Conservation (phyloP, 2,113 vertebrate genomes). For the Rhabdornis inornatus region DNA sequence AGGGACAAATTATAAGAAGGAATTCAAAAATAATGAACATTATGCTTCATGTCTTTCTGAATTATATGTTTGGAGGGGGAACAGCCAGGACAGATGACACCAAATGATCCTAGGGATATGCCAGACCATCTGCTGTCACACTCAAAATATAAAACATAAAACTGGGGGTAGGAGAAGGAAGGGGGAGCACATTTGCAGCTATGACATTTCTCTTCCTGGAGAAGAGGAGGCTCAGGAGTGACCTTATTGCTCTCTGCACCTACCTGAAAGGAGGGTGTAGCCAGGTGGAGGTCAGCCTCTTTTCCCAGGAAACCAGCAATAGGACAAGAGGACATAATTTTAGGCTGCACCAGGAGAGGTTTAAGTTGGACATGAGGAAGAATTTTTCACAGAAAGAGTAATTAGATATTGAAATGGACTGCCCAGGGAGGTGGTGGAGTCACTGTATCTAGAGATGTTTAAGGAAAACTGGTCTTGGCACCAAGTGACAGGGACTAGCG, state of each 20-base stretch:
- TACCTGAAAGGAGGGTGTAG: neutral
- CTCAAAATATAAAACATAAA: neutral
- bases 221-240: neutral
- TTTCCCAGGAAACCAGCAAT: neutral
- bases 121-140: neutral
- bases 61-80: neutral
- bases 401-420: neutral
- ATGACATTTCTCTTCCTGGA: neutral
- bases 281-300: neutral
- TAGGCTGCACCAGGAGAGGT: neutral
- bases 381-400: neutral
- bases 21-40: neutral
- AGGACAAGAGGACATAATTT: neutral
- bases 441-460: too few species aligned
- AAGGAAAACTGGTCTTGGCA: neutral
- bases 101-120: neutral
- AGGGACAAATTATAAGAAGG: neutral
- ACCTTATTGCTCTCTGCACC: neutral
- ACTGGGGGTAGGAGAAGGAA: neutral
- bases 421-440: neutral
- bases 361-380: neutral
- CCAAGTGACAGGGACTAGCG: neutral
- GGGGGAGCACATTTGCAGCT: neutral
- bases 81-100: neutral
- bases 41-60: neutral